These are phyloP conservation scores for Sanderia malayensis DNA, from an alignment of 30 jellyfish, hydroid and myxozoan species.

Conservation along the genomic window DNA sequence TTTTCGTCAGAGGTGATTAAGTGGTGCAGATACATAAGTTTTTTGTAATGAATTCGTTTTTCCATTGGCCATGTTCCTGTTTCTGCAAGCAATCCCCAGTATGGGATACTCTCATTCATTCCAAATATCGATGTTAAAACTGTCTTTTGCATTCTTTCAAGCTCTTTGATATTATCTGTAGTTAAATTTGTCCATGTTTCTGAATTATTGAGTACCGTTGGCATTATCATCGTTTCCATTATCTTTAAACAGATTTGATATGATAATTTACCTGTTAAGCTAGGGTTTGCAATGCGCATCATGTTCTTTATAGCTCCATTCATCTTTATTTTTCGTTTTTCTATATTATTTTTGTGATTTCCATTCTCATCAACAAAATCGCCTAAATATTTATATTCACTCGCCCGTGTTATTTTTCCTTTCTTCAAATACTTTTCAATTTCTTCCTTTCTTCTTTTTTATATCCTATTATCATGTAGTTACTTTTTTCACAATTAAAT, in stretches of 20 bases:
- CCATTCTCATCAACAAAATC: neutral
- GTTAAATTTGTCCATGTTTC: constrained; percentile 17
- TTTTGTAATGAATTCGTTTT: too few relatives aligned
- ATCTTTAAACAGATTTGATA: too few relatives aligned
- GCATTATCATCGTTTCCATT: neutral
- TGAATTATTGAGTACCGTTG: neutral
- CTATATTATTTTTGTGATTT: neutral
- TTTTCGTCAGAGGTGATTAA: neutral
- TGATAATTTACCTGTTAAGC: too few relatives aligned
- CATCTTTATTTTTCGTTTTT: neutral
- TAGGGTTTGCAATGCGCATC: neutral
- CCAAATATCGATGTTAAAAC: neutral
- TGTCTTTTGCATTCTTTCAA: neutral
- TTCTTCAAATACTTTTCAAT: neutral
- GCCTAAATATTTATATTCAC: constrained; percentile 1
- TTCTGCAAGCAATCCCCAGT: constrained; percentile 14
- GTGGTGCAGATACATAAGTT: neutral
- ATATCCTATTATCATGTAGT: neutral
- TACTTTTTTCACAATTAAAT: neutral
- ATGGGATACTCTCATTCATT: neutral
- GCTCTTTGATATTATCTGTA: neutral
- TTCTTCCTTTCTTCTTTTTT: constrained; percentile 1
- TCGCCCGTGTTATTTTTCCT: neutral
- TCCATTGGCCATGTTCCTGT: neutral
- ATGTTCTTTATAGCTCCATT: neutral